Percentiles rank a stretch among this genome's conserved stretches.
phyloP scores from a whole-genome alignment of 2,113 vertebrate species.

The Barnardius zonarius region DNA sequence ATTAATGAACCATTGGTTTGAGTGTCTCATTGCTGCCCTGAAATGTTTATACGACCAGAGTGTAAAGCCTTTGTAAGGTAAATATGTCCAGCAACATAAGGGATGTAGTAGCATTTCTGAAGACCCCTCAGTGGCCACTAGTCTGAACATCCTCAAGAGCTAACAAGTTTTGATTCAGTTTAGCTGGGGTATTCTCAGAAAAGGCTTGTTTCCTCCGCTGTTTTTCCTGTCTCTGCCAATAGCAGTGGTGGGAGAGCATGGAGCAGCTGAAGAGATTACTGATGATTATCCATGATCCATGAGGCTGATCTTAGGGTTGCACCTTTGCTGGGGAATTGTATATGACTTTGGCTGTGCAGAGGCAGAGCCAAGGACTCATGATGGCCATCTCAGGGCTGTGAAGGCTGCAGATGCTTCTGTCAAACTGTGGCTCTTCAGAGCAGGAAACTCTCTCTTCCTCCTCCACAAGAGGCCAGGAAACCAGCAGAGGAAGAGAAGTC shows the following conservation, averaged over 20 bases:
- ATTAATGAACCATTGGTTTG: neutral
- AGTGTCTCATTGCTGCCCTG: neutral
- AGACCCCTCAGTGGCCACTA: neutral
- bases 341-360: neutral
- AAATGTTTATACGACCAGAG: neutral
- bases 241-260: neutral
- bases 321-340: neutral
- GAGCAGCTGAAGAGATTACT: neutral
- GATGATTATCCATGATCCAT: neutral
- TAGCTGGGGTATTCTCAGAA: neutral
- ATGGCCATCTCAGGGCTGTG: neutral
- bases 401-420: neutral
- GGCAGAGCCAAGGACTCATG: neutral
- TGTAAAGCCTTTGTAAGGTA: neutral
- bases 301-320: neutral
- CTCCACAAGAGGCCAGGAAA: neutral
- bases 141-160: neutral
- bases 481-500: neutral
- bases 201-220: neutral
- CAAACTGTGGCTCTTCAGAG: neutral
- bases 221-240: neutral
- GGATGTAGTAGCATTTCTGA: neutral
- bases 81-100: neutral
- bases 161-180: neutral
- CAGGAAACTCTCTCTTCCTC: neutral